phyloP scores from a whole-genome alignment of 2,113 vertebrate genomes.

The Pycnonotus jocosus region DNA sequence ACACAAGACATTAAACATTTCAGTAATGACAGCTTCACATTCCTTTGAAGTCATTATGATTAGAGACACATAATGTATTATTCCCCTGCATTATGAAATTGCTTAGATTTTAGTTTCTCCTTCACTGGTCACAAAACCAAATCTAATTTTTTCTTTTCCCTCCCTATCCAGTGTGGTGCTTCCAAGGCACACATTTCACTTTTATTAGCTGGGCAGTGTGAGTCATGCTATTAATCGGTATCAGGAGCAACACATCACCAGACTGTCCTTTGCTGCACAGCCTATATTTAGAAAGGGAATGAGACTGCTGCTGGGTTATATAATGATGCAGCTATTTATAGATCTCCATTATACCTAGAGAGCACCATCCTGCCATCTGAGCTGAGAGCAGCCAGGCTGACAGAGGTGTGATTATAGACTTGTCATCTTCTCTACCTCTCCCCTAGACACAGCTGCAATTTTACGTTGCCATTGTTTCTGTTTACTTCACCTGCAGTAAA shows the following conservation, averaged over 20 bases:
- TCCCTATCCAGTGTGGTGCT: background rate
- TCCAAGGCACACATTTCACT: conserved; percentile 63
- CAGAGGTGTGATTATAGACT: conserved; percentile 49
- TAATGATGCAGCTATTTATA: conserved; percentile 76
- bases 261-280: conserved; percentile 66
- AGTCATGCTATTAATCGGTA: conserved; percentile 69
- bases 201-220: conserved; percentile 65
- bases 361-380: conserved; percentile 44
- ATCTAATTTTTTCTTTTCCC: background rate
- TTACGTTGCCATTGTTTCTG: conserved; percentile 29
- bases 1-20: background rate
- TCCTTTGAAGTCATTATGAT: conserved; percentile 30
- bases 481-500: conserved; percentile 18
- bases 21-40: background rate
- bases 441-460: conserved; percentile 25
- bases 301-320: conserved; percentile 71
- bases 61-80: background rate
- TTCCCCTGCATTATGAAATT: conserved; percentile 21
- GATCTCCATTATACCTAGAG: conserved; percentile 72
- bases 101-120: conserved; percentile 39
- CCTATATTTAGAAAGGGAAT: conserved; percentile 78
- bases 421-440: background rate
- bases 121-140: background rate
- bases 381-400: conserved; percentile 63
- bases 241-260: conserved; percentile 55